phyloP scores from a whole-genome alignment of 1,140 invertebrate genomes.

The Zaprionus camerounensis region DNA sequence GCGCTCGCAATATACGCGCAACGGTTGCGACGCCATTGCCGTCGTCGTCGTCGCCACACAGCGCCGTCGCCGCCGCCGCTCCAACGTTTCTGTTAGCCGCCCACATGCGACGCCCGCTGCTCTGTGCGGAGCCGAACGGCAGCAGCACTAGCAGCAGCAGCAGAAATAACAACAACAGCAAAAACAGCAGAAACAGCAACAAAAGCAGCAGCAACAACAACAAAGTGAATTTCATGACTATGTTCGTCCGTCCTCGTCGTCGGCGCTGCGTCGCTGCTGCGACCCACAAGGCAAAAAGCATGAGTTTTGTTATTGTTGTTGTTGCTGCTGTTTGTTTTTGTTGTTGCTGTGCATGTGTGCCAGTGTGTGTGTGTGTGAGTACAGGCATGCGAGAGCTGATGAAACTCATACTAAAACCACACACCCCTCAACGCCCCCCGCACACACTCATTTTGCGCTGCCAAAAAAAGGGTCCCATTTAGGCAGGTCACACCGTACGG shows the following conservation, averaged over 20 bases:
- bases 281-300: slow-evolving; percentile 64
- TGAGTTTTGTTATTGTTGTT: slow-evolving; percentile 59
- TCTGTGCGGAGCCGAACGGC: slow-evolving; percentile 46
- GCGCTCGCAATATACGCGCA: slow-evolving; percentile 61
- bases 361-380: slow-evolving; percentile 19
- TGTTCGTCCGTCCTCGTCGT: slow-evolving; percentile 36
- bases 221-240: slow-evolving; percentile 57
- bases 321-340: slow-evolving; percentile 46
- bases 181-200: slow-evolving; percentile 16
- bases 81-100: slow-evolving; percentile 64
- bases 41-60: slow-evolving; percentile 23
- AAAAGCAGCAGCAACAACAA: slow-evolving; percentile 26
- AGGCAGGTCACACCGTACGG: background rate
- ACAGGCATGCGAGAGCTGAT: slow-evolving; percentile 39
- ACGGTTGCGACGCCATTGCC: slow-evolving; percentile 48
- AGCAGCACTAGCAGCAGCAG: slow-evolving; percentile 32
- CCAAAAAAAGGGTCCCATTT: slow-evolving; percentile 19
- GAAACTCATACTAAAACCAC: slow-evolving; percentile 35
- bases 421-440: background rate
- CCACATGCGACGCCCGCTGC: slow-evolving; percentile 60
- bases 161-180: slow-evolving; percentile 34
- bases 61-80: slow-evolving; percentile 41
- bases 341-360: slow-evolving; percentile 19
- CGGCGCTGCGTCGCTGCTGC: slow-evolving; percentile 25
- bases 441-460: background rate